Evolutionary conservation across 2,888 invertebrate species (phyloP), one percentile per base, ranked within the genome.

Genomic region (Thereva unica): DNA sequence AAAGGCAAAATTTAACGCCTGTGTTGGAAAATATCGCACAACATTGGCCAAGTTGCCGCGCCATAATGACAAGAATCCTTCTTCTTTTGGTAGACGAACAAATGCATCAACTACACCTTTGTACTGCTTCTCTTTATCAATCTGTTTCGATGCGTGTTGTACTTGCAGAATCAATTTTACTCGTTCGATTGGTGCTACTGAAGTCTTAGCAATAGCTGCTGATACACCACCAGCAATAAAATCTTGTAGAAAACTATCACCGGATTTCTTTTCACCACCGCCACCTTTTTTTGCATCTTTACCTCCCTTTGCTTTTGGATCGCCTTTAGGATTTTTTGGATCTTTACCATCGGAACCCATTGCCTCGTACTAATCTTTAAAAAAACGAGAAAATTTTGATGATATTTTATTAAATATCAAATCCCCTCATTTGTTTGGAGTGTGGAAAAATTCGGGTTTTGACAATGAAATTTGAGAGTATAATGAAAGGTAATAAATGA

Each of bases 31-130:
- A 79, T 93, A 94, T 77, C 95, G 84, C 76, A 95, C 88, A 61
- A 94, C 94, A 80, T 95, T 95, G 69, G 94, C 94, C 54, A 92
- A 76, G 82, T 95, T 95, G 71, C 95, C 95, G 76, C 95, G 87
- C 94, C 95, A 95, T 76, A 89, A 88, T 42, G 93, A 89, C 0
- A 83, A 69, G 52, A 92, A 78, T 49, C 93, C 93, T 77, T 92
- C 92, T 80, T 93, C 92, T 75, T 84, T 87, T 10, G 92, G 91
- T 76, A 93, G 89, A 61, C 92, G 88, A 56, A 89, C 78, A 75
- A 93, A 88, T 52, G 89, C 87, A 79, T 93, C 92, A 44, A 92
- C 78, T 78, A 92, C 90, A 5, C 74, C 89, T 87, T 94, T 95
- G 85, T 97, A 97, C 73, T 90, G 89, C 76, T 92, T 83, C 67